Evolutionary conservation across 1,140 invertebrate genomes (phyloP), one percentile per base, ranked within the genome.

Genomic region (Mycetomoellerius zeteki): DNA sequence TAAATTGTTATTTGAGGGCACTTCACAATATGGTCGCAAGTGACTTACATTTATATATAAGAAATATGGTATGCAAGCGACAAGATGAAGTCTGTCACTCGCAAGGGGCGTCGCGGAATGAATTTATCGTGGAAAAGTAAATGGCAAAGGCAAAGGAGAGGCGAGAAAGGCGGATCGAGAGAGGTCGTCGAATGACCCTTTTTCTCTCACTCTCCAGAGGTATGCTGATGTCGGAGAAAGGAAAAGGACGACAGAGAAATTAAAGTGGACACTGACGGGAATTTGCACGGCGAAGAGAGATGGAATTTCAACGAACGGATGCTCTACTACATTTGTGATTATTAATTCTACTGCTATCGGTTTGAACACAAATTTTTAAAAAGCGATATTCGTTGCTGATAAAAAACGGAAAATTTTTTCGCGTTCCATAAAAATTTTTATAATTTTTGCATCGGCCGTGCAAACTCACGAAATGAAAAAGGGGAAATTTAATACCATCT

Each of bases 51-150:
- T 65, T 85, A 85, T 85, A 78, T 67, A 65, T 65, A 47, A 85
- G 50, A 91, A 91, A 91, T 89, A 89, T 86, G 86, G 76, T 88
- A 47, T 75, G 85, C 54, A 89, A 84, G 65, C 69, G 50, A 71
- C 50, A 87, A 84, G 78, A 88, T 76, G 77, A 87, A 86, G 80
- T 64, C 88, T 91, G 92, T 92, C 89, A 91, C 87, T 58, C 87
- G 86, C 90, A 91, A 77, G 52, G 56, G 87, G 62, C 78, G 75
- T 21, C 58, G 78, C 56, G 60, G 80, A 92, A 90, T 92, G 73
- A 87, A 91, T 91, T 92, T 91, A 91, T 91, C 89, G 87, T 80
- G 77, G 76, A 76, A 64, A 72, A 67, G 69, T 84, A 84, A 84
- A 84, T 75, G 80, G 67, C 27, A 54, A 37, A 77, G 8, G 30